A percentile compares a stretch with the other conserved stretches of the same genome.
Evolutionary conservation across 2,113 vertebrate genomes (phyloP).

Genomic region (Ptilonorhynchus violaceus): DNA sequence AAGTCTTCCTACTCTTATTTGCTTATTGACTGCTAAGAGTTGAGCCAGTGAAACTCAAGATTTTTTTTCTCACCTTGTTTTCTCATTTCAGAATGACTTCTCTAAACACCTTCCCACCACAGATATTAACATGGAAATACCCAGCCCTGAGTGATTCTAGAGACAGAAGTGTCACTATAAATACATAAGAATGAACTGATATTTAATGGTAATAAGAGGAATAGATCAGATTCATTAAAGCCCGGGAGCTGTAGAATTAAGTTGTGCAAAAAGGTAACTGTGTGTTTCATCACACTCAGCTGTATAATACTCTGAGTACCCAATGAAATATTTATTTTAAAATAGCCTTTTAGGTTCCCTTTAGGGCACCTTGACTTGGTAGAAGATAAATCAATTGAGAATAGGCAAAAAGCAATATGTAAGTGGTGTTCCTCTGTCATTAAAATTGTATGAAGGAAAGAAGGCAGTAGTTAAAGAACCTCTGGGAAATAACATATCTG

Average conservation of each 20-base stretch:
- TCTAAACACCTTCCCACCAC: neutral
- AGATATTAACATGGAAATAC: neutral
- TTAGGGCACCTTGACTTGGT: neutral
- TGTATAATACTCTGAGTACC: neutral
- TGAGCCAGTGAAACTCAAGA: rapidly evolving
- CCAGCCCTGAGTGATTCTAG: neutral
- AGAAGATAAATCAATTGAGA: neutral
- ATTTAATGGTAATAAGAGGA: neutral
- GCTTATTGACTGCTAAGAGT: neutral
- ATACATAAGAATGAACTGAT: neutral
- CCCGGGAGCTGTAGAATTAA: neutral
- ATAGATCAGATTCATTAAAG: neutral
- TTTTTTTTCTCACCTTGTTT: neutral
- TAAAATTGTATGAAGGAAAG: neutral
- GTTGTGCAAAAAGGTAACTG: neutral
- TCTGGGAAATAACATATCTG: neutral
- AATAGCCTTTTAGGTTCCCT: neutral
- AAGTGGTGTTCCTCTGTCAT: neutral
- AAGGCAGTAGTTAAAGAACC: neutral
- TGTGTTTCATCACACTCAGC: neutral
- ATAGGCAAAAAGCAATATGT: neutral
- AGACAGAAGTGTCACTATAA: neutral
- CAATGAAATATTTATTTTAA: neutral
- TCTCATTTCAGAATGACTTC: neutral
- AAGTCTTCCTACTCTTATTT: neutral